These are phyloP conservation scores for Meleagris gallopavo DNA, from an alignment of 2,113 vertebrate genomes.

Conservation along the genomic window DNA sequence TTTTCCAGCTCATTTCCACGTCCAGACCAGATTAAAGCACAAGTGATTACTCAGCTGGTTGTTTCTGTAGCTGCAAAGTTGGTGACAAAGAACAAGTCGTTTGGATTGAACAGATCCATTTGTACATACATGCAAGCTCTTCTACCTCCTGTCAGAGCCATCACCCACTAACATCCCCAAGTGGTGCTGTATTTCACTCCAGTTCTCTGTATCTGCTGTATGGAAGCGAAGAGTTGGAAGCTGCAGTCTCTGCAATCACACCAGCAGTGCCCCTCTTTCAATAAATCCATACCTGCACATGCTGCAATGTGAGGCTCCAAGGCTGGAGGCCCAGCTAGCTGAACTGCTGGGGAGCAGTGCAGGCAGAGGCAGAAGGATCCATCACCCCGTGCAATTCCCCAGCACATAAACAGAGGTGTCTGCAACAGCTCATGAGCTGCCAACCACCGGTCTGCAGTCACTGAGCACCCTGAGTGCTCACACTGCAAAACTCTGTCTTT, in stretches of 20 bases:
- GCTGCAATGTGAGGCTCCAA: not conserved
- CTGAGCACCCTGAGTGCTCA: not conserved
- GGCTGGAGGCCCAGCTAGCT: not conserved
- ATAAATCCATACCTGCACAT: not conserved
- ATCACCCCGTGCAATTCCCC: not conserved
- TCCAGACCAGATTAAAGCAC: not conserved
- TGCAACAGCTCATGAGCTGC: not conserved
- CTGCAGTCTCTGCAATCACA: fast-evolving
- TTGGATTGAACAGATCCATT: not conserved
- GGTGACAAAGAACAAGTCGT: not conserved
- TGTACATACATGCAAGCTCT: not conserved
- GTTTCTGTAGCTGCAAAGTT: not conserved
- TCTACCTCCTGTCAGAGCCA: not conserved
- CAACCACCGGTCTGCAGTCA: not conserved
- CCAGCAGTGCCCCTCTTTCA: not conserved
- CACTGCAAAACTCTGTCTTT: not conserved
- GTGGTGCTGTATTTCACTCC: not conserved
- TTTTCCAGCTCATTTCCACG: slow-evolving; percentile 5
- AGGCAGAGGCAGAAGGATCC: not conserved
- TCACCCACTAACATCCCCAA: not conserved
- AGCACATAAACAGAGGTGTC: not conserved
- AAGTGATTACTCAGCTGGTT: not conserved
- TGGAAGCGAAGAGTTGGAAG: not conserved
- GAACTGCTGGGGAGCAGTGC: not conserved
- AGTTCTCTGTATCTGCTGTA: not conserved